phyloP scores from a whole-genome alignment of 2,113 vertebrate genomes.

The Ptyas mucosa region DNA sequence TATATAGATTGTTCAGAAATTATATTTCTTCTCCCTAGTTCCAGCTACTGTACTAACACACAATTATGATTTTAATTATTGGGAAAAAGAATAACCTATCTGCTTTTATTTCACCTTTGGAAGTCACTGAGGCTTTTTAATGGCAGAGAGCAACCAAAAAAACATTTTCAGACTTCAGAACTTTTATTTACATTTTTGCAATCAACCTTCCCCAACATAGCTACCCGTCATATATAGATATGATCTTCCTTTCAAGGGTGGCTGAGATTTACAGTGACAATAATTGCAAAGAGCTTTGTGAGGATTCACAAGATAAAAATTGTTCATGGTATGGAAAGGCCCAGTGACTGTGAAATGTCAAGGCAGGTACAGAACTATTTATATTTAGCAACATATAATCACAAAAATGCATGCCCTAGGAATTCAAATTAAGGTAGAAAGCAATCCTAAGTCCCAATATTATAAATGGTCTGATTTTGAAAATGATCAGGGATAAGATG shows the following conservation, averaged over 20 bases:
- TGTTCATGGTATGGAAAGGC: background rate
- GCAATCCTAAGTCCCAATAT: background rate
- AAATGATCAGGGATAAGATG: background rate
- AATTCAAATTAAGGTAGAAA: background rate
- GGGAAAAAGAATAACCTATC: background rate
- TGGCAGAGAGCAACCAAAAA: background rate
- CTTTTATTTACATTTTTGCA: background rate
- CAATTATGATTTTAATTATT: background rate
- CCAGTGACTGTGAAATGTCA: background rate
- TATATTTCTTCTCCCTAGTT: background rate
- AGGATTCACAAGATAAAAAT: background rate
- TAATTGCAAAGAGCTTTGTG: background rate
- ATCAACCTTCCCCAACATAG: background rate
- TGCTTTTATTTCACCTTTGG: background rate
- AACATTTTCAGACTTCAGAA: background rate
- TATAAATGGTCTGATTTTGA: background rate
- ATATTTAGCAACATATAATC: background rate
- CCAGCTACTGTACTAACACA: background rate
- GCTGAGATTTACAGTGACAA: background rate
- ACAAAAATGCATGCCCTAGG: background rate
- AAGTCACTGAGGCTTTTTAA: background rate
- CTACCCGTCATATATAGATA: background rate
- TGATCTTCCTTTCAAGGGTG: background rate
- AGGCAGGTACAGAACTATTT: background rate
- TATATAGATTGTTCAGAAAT: background rate